phyloP scores from a whole-genome alignment of 2,797 vertebrate species.

The Gobio occitaniae region DNA sequence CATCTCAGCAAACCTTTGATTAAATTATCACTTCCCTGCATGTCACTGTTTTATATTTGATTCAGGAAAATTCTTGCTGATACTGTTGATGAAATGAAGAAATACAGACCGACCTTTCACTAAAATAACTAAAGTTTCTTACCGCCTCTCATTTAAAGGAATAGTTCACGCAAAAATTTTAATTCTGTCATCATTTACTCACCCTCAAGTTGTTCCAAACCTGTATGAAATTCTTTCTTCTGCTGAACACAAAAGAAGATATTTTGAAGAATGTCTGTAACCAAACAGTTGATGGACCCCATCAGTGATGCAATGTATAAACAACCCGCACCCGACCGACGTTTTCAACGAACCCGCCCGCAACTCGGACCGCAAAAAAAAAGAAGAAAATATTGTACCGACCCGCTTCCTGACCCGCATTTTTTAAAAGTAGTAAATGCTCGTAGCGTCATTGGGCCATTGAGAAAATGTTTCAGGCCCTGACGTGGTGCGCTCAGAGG shows the following conservation, averaged over 20 bases:
- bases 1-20: background rate
- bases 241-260: background rate
- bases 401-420: too few species aligned
- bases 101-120: background rate
- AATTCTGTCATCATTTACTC: too few species aligned
- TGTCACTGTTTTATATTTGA: background rate
- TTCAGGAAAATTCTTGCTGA: slow-evolving; percentile 4
- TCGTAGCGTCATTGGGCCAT: too few species aligned
- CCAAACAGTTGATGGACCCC: background rate
- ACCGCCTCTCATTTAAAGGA: background rate
- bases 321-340: too few species aligned
- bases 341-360: too few species aligned
- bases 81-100: slow-evolving; percentile 1
- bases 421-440: too few species aligned
- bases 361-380: too few species aligned
- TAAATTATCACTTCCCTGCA: background rate
- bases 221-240: too few species aligned
- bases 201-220: too few species aligned
- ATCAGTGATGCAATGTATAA: background rate
- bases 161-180: background rate
- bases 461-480: too few species aligned
- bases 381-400: too few species aligned
- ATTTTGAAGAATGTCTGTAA: background rate
- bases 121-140: slow-evolving; percentile 1
- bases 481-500: too few species aligned